Base-by-base conservation (phyloP, 2,113 vertebrate genomes). In the Scytalopus superciliaris region DNA sequence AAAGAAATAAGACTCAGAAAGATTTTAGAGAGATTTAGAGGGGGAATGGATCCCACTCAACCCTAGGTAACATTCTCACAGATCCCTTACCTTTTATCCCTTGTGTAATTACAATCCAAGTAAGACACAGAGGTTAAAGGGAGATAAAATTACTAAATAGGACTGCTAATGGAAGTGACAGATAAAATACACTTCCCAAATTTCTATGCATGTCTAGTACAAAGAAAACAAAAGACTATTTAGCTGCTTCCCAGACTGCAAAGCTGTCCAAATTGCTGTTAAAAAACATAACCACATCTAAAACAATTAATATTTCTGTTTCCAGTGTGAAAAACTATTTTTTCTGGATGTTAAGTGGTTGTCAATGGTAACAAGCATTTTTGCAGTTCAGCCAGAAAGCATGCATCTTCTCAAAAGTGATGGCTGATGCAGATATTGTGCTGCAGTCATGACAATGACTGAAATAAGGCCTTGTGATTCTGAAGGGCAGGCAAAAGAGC, bases 271-370 rank as follows among this genome's bases (percentile, higher is more conserved):
- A 49, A 68, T 40, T 79, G 14, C 18, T 87, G 21, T 52, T 77
- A 63, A 72, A 85, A 93, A 91, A 13, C 5, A 39, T n/a, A 93
- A 37, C 22, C 10, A 22, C 31, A 59, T 86, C 31, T 66, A 66
- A 94, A 96, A 57, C n/a, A 93, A 89, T 89, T 91, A 93, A 80
- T 76, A 79, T 85, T 88, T 94, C 73, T 88, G 44, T 80, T 95
- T 85, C n/a, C 35, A 69, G 28, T 66, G 45, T 76, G 75, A 73
- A 85, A 95, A 95, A 17, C 15, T 42, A 30, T 85, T 94, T 91
- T 28, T 85, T 87, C 67, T 62, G 50, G 50, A 66, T 83, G 17
- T 80, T 90, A 85, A 73, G 37, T 40, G 15, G 24, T 35, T 94
- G 76, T 90, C 82, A 93, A 74, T 49, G 86, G 45, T 69, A 83